Evolutionary conservation across 2,113 vertebrate genomes (phyloP), one percentile per base, ranked within the genome.

Genomic region (Ceuthmochares aereus): DNA sequence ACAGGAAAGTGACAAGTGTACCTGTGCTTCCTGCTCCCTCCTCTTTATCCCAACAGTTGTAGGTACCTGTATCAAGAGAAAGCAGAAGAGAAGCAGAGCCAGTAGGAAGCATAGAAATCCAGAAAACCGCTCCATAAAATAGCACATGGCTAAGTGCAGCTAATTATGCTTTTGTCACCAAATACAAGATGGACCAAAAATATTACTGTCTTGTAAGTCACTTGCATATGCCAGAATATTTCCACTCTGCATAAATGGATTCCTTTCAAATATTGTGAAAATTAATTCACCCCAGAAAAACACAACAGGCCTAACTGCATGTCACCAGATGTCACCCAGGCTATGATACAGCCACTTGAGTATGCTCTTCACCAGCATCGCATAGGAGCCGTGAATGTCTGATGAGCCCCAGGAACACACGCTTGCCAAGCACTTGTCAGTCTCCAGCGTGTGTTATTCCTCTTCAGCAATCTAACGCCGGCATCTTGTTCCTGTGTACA

Each of bases 281-380:
- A 81, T 91, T 15, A 95, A 95, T 86, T 93, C 93, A 97, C 88
- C 84, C 81, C 67, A 59, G 47, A 85, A 89, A 96, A 96, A 90
- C 80, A 92, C 82, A 93, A 95, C 75, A 93, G 92, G 92, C 76
- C 60, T 87, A 93, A 90, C 90, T 87, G 87, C 68, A 84, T 58
- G 87, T 85, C 78, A 94, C 93, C 97, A 98, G 95, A 97, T 98
- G 96, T 95, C 92, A 97, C 78, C 70, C 42, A 6, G 90, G 96
- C 93, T 94, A 97, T 90, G 93, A 95, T 92, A 93, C 34, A 96
- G 93, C 76, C 96, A 95, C 89, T 93, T 75, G 87, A 96, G 68
- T 49, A 70, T 27, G 56, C 64, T 95, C 87, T 86, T 95, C 93
- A 85, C 63, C 86, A 82, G 90, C 90, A 58, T 12, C 43, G 12